These are phyloP conservation scores for Chaetura pelagica DNA, from an alignment of 2,113 vertebrate species.

Conservation along the genomic window DNA sequence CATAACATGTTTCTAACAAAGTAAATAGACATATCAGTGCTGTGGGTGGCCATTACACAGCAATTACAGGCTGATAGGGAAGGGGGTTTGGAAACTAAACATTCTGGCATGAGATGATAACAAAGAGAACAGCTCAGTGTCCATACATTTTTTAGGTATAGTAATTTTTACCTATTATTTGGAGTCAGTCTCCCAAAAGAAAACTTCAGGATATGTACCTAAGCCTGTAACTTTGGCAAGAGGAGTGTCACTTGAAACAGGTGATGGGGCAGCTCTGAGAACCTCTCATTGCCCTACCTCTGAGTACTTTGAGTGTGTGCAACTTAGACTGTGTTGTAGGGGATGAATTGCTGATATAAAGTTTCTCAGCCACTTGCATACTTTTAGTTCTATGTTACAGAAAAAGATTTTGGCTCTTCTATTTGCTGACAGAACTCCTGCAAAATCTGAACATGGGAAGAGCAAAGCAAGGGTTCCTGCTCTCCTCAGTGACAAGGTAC, in stretches of 20 bases:
- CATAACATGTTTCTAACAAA: neutral
- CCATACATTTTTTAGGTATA: neutral
- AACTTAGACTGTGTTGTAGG: neutral
- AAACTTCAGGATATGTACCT: neutral
- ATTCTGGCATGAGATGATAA: neutral
- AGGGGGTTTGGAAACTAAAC: neutral
- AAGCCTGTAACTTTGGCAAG: neutral
- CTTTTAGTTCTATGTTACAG: neutral
- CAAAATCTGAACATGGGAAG: accelerated
- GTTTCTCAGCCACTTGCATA: neutral
- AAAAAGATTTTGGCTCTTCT: neutral
- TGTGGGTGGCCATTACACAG: neutral
- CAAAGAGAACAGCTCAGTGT: neutral
- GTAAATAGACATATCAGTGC: neutral
- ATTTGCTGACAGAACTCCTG: neutral
- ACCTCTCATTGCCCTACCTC: neutral
- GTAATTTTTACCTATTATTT: neutral
- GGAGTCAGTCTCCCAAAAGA: neutral
- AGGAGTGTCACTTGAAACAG: neutral
- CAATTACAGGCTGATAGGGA: neutral
- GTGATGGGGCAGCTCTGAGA: neutral
- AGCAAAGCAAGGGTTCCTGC: neutral
- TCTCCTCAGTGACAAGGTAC: neutral
- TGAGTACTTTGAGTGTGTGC: accelerated
- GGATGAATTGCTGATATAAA: neutral